These are phyloP conservation scores for Ochotona princeps DNA, from an alignment of 2,113 vertebrate genomes.

Conservation along the genomic window DNA sequence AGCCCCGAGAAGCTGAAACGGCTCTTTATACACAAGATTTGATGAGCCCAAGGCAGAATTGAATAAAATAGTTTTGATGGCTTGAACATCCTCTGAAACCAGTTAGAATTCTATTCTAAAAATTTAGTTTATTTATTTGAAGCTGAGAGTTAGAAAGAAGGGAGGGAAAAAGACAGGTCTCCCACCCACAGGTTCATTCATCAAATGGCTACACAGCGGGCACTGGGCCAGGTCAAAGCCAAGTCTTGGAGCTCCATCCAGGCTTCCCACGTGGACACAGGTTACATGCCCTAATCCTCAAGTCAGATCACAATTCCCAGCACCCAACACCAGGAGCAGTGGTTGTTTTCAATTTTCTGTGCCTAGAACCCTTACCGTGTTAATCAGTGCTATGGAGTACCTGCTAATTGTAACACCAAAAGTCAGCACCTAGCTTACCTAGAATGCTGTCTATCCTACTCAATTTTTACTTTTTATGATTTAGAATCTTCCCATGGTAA, in stretches of 20 bases:
- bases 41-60: background rate
- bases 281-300: accelerated
- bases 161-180: too few species aligned
- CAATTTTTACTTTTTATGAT: background rate
- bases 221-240: too few species aligned
- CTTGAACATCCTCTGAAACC: background rate
- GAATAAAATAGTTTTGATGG: background rate
- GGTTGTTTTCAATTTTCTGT: background rate
- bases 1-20: too few species aligned
- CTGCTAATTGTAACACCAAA: background rate
- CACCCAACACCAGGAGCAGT: accelerated
- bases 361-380: background rate
- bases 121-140: too few species aligned
- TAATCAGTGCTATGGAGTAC: background rate
- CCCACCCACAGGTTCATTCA: too few species aligned
- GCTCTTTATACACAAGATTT: background rate
- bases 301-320: accelerated
- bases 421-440: background rate
- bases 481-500: background rate
- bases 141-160: too few species aligned
- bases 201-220: too few species aligned
- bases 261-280: too few species aligned
- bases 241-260: too few species aligned
- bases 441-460: background rate
- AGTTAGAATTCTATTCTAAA: background rate